Conservation (phyloP, 2,113 vertebrate species). For the Hydrolagus affinis region DNA sequence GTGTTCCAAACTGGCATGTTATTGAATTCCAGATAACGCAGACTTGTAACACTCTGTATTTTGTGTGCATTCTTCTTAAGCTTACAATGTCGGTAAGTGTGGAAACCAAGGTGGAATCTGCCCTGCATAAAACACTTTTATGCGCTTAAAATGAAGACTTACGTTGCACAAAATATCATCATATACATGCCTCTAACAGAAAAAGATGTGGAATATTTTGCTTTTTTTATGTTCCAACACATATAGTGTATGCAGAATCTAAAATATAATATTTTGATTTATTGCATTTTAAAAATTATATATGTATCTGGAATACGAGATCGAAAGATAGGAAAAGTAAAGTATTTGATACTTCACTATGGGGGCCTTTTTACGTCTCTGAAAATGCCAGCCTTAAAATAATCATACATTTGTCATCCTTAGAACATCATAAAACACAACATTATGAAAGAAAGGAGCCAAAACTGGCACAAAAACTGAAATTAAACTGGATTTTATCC, state of each 20-base stretch:
- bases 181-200: too few relatives aligned
- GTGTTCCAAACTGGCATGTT: not conserved
- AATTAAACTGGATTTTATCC: conserved; percentile 1
- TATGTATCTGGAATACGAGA: not conserved
- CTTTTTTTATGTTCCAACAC: too few relatives aligned
- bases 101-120: not conserved
- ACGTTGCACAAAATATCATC: too few relatives aligned
- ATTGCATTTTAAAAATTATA: not conserved
- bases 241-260: too few relatives aligned
- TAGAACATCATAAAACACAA: conserved; percentile 8
- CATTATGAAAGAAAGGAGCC: conserved; percentile 13
- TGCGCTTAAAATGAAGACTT: too few relatives aligned
- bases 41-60: not conserved
- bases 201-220: too few relatives aligned
- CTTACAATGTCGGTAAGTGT: not conserved
- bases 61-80: not conserved
- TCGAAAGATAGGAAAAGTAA: not conserved
- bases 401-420: not conserved
- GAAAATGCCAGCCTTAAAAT: not conserved
- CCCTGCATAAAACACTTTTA: too few relatives aligned
- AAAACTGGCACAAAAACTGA: not conserved
- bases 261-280: too few relatives aligned
- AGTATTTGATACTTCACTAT: not conserved
- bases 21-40: not conserved
- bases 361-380: not conserved